Conservation (phyloP, 2,888 invertebrate genomes). For the Operophtera brumata region DNA sequence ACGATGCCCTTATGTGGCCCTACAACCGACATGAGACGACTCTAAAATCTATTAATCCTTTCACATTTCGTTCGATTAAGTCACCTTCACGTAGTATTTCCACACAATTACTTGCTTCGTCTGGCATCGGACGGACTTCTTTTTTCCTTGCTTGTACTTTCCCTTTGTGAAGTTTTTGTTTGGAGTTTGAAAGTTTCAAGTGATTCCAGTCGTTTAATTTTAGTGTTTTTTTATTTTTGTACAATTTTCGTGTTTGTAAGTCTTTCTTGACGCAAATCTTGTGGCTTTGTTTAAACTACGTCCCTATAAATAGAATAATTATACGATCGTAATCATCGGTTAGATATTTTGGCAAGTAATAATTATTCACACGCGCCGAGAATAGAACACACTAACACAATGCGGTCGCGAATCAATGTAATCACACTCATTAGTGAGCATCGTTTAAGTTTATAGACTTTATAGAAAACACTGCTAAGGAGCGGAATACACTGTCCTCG, state of each 20-base stretch:
- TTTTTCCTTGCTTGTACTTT: background rate
- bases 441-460: constrained; percentile 13
- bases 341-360: constrained; percentile 35
- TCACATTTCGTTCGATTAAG: constrained; percentile 44
- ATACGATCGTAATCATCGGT: constrained; percentile 28
- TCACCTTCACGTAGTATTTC: constrained; percentile 54
- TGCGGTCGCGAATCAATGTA: constrained; percentile 26
- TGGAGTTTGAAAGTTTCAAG: background rate
- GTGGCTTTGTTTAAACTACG: constrained; percentile 7
- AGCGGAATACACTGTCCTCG: too few relatives aligned
- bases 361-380: constrained; percentile 30
- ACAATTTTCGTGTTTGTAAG: background rate
- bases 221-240: background rate
- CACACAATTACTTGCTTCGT: too few relatives aligned
- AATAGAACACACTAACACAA: constrained; percentile 29
- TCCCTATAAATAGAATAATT: constrained; percentile 22
- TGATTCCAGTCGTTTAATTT: background rate
- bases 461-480: too few relatives aligned
- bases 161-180: background rate
- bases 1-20: constrained; percentile 25
- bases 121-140: too few relatives aligned
- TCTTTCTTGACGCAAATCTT: background rate
- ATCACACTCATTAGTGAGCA: constrained; percentile 27
- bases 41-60: constrained; percentile 44
- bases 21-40: constrained; percentile 31